phyloP scores from a whole-genome alignment of 37 sponge, comb jelly and placozoan genomes.

The Halichondria panicea region DNA sequence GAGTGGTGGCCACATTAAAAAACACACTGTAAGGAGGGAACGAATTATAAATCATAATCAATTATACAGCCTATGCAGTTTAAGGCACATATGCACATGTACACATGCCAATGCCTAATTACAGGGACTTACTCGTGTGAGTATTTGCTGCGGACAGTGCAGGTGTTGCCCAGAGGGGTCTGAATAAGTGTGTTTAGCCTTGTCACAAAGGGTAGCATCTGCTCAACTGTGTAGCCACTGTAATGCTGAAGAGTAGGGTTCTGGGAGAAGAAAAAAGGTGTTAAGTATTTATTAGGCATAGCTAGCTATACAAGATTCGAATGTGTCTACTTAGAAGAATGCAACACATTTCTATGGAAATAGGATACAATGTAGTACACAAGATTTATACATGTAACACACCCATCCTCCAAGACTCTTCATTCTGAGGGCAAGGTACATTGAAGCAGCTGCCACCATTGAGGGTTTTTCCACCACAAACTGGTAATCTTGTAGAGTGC shows the following conservation, averaged over 20 bases:
- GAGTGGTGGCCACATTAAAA: constrained; percentile 60
- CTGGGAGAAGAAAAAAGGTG: constrained; percentile 32
- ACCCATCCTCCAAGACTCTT: constrained; percentile 81
- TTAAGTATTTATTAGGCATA: background rate
- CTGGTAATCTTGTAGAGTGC: constrained; percentile 90
- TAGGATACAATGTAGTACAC: background rate
- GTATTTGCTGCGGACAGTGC: constrained; percentile 90
- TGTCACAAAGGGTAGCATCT: constrained; percentile 70
- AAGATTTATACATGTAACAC: constrained; percentile 9
- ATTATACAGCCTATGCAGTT: too few species aligned
- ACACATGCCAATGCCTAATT: background rate
- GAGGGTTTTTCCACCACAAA: constrained; percentile 84
- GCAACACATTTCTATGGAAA: background rate
- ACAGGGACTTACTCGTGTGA: constrained; percentile 80
- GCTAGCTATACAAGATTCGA: background rate
- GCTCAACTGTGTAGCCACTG: constrained; percentile 64
- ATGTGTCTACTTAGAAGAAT: background rate
- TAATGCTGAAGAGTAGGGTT: constrained; percentile 86
- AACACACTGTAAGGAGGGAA: constrained; percentile 60
- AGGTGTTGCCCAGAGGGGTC: constrained; percentile 33
- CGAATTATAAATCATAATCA: background rate
- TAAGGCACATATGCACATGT: background rate
- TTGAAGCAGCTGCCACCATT: constrained; percentile 80
- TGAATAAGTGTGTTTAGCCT: constrained; percentile 79
- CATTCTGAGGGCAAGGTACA: constrained; percentile 92